These are phyloP conservation scores for Synodontis membranacea DNA, from an alignment of 2,113 vertebrate species.

Conservation along the genomic window DNA sequence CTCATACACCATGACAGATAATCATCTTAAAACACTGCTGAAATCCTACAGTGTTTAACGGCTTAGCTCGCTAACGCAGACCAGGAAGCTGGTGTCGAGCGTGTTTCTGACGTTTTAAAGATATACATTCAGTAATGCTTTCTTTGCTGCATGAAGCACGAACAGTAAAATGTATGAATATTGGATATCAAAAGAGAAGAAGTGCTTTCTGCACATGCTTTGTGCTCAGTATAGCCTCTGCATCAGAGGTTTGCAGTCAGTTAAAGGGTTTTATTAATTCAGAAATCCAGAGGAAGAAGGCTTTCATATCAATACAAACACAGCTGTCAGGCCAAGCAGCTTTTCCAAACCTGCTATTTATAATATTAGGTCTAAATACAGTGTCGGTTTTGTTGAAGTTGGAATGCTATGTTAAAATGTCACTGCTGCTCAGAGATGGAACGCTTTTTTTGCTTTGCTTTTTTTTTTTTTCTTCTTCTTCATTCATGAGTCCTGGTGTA, in stretches of 20 bases:
- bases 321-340: not conserved
- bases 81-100: not conserved
- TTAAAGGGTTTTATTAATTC: not conserved
- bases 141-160: not conserved
- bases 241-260: too few relatives aligned
- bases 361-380: not conserved
- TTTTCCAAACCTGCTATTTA: not conserved
- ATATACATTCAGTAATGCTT: not conserved
- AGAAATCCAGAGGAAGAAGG: not conserved
- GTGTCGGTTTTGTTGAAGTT: not conserved
- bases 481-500: not conserved
- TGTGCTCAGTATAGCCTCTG: too few relatives aligned
- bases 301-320: not conserved
- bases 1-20: not conserved
- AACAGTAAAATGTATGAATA: not conserved
- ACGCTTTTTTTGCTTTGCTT: not conserved
- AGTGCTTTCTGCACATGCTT: not conserved
- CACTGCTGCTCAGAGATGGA: not conserved
- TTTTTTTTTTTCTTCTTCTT: too few relatives aligned
- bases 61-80: not conserved
- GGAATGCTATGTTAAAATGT: not conserved
- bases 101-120: not conserved
- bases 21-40: not conserved
- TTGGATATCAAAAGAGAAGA: not conserved
- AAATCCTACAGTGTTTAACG: not conserved